phyloP scores from a whole-genome alignment of 2,113 vertebrate genomes.

The Helogale parvula region DNA sequence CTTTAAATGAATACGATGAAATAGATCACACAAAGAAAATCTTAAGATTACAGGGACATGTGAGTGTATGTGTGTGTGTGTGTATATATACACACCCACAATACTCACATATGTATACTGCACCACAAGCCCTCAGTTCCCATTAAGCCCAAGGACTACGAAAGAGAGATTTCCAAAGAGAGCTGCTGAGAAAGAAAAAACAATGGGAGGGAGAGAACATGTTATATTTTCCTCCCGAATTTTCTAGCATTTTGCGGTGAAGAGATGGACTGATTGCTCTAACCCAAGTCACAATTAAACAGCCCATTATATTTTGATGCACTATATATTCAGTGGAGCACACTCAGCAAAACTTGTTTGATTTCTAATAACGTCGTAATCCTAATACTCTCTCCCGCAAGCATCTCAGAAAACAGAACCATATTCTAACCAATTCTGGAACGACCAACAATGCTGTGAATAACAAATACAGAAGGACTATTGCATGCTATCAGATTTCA shows the following conservation, averaged over 20 bases:
- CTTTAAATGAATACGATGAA: slow-evolving; percentile 32
- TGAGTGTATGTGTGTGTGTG: background rate
- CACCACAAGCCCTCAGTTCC: slow-evolving; percentile 48
- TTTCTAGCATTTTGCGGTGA: slow-evolving; percentile 37
- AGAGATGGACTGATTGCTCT: background rate
- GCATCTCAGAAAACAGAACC: slow-evolving; percentile 36
- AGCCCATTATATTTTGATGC: background rate
- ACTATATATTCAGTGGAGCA: background rate
- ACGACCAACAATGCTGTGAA: background rate
- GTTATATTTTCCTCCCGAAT: slow-evolving; percentile 49
- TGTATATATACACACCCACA: background rate
- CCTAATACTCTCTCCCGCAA: slow-evolving; percentile 8
- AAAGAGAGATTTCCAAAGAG: slow-evolving; percentile 46
- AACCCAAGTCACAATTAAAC: slow-evolving; percentile 19
- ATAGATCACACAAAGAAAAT: background rate
- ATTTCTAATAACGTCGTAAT: slow-evolving; percentile 5
- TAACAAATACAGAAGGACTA: background rate
- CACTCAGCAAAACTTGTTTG: background rate
- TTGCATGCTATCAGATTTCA: background rate
- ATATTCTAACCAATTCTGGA: background rate
- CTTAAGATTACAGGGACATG: background rate
- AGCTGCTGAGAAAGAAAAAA: background rate
- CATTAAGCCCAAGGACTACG: background rate
- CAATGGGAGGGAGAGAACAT: background rate
- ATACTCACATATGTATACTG: background rate